Base-by-base conservation (phyloP, 1,140 invertebrate species). In the Melipona quadrifasciata region DNA sequence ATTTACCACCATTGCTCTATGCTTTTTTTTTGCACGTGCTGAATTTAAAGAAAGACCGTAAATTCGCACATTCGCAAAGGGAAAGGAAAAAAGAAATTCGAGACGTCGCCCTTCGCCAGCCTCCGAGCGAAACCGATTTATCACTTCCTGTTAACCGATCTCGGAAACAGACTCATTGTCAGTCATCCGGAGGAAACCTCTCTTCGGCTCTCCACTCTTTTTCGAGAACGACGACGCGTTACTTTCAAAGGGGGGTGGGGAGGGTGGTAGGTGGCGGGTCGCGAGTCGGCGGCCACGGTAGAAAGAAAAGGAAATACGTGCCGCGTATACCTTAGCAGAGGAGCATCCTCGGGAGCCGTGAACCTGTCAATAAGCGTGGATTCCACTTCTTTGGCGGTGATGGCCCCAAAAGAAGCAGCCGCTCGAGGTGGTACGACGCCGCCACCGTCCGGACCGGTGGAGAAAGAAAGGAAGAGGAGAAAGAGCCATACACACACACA, bases 321-420 rank as follows among this genome's bases (percentile, higher is more conserved):
- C 72, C 65, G 58, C 68, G 88, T 75, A 89, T 90, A 90, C 84
- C 61, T 47, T 57, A 85, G 76, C 74, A 74, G 82, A 81, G 73
- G 89, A 89, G 82, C 72, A 88, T 91, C 91, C 87, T 92, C 92
- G 86, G 91, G 88, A 93, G 92, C 91, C 83, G 80, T 86, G 87
- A 91, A 87, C 81, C 91, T 93, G 92, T 93, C 93, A 92, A 90
- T 91, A 92, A 92, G 85, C 39, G 86, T 88, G 86, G 82, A 92
- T 91, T 91, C 91, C 88, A 58, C 84, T 88, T 87, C 81, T 92
- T 90, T 86, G 80, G 85, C 72, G 80, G 89, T 87, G 82, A 80
- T 75, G 84, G 71, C 83, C 39, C 82, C 88, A 89, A 91, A 92
- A 91, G 91, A 92, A 79, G 82, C 86, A 86, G 53, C 86, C 86